Conservation (phyloP, 2,888 invertebrate species). For the Tipula helvola region DNA sequence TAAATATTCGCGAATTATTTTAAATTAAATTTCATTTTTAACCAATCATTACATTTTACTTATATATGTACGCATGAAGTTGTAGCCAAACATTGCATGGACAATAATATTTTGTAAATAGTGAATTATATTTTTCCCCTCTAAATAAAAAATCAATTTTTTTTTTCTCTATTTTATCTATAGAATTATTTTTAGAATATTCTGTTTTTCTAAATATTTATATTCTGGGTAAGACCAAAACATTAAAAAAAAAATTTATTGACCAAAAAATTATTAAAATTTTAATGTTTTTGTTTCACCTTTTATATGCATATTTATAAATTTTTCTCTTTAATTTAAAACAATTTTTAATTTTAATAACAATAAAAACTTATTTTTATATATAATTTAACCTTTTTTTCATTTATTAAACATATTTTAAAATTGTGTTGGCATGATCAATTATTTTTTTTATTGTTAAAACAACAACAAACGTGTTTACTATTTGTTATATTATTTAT, state of each 20-base stretch:
- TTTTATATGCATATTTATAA: neutral
- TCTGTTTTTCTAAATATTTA: neutral
- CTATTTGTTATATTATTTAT: neutral
- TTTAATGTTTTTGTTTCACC: neutral
- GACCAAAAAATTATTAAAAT: neutral
- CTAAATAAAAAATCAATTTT: neutral
- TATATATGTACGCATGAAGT: neutral
- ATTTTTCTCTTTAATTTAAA: neutral
- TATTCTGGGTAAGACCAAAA: neutral
- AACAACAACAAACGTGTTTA: neutral
- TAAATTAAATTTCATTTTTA: neutral
- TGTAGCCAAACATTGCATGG: neutral
- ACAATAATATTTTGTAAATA: neutral
- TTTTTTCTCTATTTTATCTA: neutral
- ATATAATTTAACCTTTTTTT: neutral
- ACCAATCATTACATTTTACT: neutral
- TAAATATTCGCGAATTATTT: neutral
- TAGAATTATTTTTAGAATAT: neutral
- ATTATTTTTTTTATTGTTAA: neutral
- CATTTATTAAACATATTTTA: neutral
- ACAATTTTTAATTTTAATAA: neutral
- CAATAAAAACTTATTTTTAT: neutral
- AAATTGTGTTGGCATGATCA: neutral
- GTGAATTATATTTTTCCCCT: neutral
- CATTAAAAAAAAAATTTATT: neutral